phyloP scores from a whole-genome alignment of 2,888 invertebrate species.

The Chrysotoxum bicinctum region DNA sequence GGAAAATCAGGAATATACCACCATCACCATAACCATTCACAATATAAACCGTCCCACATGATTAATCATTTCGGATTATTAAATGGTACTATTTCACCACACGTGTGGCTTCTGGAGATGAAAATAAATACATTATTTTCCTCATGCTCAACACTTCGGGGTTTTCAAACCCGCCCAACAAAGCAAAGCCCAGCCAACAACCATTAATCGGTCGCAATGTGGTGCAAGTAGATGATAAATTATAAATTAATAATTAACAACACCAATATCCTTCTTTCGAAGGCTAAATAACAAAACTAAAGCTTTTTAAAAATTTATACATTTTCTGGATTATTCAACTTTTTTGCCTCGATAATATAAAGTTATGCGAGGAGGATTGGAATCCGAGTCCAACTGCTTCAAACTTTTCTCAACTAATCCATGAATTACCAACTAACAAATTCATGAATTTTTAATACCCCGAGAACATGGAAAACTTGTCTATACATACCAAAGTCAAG shows the following conservation, averaged over 20 bases:
- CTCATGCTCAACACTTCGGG: neutral
- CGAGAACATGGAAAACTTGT: neutral
- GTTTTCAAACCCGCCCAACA: neutral
- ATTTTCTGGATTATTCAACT: neutral
- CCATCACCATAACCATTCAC: neutral
- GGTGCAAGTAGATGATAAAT: conserved; percentile 14
- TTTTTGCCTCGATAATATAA: neutral
- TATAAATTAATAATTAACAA: conserved; percentile 12
- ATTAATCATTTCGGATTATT: conserved; percentile 63
- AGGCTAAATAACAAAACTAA: neutral
- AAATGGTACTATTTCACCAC: conserved; percentile 62
- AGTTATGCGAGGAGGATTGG: neutral
- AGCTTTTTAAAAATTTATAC: neutral
- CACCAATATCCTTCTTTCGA: neutral
- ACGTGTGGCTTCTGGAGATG: conserved; percentile 37
- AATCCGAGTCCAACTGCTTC: neutral
- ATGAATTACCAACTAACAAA: neutral
- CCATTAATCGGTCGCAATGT: conserved; percentile 19
- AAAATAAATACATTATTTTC: conserved; percentile 41
- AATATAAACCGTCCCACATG: conserved; percentile 42
- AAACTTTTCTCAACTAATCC: neutral
- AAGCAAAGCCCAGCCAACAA: neutral
- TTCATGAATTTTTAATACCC: neutral
- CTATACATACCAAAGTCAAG: neutral
- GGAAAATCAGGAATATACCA: neutral